Percentiles rank a stretch among this genome's conserved stretches.
Conservation (phyloP, 2,797 vertebrate species). For the Amniataba percoides region DNA sequence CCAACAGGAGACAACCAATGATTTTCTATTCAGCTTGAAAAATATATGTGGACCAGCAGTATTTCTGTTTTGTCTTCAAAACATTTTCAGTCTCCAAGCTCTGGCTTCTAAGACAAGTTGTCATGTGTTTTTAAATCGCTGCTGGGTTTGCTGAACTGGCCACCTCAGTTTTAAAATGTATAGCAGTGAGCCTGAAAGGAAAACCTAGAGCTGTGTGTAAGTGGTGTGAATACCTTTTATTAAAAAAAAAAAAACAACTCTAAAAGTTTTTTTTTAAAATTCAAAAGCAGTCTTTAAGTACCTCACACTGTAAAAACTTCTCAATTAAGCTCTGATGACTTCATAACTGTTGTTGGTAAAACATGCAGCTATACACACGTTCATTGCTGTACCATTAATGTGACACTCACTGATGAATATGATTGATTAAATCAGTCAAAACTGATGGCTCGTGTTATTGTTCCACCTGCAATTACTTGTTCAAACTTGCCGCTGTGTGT, state of each 20-base stretch:
- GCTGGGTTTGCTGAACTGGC: neutral
- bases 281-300: neutral
- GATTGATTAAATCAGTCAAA: neutral
- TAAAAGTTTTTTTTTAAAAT: too few relatives aligned
- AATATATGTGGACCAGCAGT: neutral
- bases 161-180: neutral
- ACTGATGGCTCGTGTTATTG: slow-evolving; percentile 12
- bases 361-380: neutral
- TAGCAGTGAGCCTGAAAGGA: neutral
- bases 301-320: neutral
- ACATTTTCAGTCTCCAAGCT: neutral
- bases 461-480: slow-evolving; percentile 13
- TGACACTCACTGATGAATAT: neutral
- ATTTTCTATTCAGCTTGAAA: neutral
- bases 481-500: slow-evolving; percentile 21
- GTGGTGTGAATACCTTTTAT: neutral
- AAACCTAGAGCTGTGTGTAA: neutral
- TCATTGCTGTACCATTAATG: neutral
- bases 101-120: neutral
- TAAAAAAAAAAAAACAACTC: neutral
- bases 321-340: neutral
- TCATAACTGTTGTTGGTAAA: slow-evolving; percentile 1
- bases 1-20: too few relatives aligned
- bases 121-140: neutral
- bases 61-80: neutral